A percentile compares a stretch with the other conserved stretches of the same genome.
These are phyloP conservation scores for Guaruba guarouba DNA, from an alignment of 2,113 vertebrate genomes.

Conservation along the genomic window DNA sequence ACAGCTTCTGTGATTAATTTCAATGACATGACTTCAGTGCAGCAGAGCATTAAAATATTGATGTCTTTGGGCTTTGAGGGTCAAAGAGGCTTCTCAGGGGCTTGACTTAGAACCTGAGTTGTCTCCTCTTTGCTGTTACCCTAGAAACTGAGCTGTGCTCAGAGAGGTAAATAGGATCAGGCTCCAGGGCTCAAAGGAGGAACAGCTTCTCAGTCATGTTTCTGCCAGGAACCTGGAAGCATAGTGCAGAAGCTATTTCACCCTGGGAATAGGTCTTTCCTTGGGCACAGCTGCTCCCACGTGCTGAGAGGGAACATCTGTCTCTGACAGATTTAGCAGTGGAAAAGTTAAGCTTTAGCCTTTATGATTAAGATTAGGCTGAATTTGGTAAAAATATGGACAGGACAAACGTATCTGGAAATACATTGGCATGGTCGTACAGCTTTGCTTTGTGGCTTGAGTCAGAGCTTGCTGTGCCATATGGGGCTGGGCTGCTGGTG, in stretches of 20 bases:
- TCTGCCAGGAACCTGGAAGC: not conserved
- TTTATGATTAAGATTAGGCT: not conserved
- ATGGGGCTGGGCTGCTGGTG: not conserved
- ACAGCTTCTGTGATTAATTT: not conserved
- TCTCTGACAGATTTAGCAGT: not conserved
- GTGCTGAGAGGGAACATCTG: not conserved
- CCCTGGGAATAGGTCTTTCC: not conserved
- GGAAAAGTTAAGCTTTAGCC: not conserved
- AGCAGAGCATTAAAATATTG: not conserved
- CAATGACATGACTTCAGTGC: not conserved
- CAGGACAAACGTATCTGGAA: not conserved
- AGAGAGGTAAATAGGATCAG: not conserved
- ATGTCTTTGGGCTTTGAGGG: not conserved
- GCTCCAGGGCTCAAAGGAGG: not conserved
- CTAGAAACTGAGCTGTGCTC: not conserved
- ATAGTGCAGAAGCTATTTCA: not conserved
- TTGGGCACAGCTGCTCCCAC: not conserved
- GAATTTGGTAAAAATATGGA: not conserved
- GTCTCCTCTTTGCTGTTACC: not conserved
- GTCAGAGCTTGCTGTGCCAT: rapidly evolving
- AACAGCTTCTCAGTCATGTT: not conserved
- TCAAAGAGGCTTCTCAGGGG: not conserved
- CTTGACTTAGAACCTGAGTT: not conserved
- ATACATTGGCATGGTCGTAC: rapidly evolving
- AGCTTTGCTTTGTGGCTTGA: not conserved